These are phyloP conservation scores for Lerista edwardsae DNA, from an alignment of 2,797 vertebrate genomes.

Conservation along the genomic window DNA sequence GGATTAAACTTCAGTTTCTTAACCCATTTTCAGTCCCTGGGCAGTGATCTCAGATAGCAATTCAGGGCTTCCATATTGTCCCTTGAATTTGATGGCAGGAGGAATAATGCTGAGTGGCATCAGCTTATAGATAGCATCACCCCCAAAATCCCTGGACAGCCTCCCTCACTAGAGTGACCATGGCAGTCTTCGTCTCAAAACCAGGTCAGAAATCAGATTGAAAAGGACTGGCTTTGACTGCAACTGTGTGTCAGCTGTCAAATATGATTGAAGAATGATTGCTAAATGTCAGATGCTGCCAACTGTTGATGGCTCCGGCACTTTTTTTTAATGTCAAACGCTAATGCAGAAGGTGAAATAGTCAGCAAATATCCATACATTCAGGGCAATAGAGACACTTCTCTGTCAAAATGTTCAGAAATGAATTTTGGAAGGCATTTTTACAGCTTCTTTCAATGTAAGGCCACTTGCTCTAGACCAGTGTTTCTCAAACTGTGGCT, in stretches of 20 bases:
- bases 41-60: background rate
- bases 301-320: background rate
- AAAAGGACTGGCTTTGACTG: background rate
- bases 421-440: background rate
- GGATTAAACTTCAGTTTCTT: background rate
- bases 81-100: too few species aligned
- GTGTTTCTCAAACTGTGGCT: too few species aligned
- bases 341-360: background rate
- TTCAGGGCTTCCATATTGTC: background rate
- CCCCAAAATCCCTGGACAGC: background rate
- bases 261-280: background rate
- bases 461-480: background rate
- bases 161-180: background rate
- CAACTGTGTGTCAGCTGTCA: background rate
- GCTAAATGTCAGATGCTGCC: background rate
- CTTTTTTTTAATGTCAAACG: background rate
- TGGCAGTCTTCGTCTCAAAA: too few species aligned
- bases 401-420: background rate
- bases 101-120: background rate
- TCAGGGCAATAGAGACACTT: too few species aligned
- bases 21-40: background rate
- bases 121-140: background rate
- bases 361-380: background rate
- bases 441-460: background rate
- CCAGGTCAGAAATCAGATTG: background rate